phyloP scores from a whole-genome alignment of 2,888 invertebrate species.

The Podabrus alpinus region DNA sequence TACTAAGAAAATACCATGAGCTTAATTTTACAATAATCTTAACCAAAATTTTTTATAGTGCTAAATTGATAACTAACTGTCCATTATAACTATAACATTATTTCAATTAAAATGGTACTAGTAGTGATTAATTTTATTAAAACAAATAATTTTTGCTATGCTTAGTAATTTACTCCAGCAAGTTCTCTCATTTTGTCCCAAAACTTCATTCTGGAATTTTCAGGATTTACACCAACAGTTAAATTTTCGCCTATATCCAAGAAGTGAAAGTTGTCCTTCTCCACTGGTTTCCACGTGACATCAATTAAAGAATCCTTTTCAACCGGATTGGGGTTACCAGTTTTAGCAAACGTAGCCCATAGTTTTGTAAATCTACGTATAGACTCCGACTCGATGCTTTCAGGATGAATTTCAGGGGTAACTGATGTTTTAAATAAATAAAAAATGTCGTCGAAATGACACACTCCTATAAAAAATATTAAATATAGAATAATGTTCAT shows the following conservation, averaged over 20 bases:
- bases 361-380: slow-evolving; percentile 37
- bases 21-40: too few relatives aligned
- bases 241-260: slow-evolving; percentile 37
- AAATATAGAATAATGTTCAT: neutral
- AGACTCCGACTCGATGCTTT: slow-evolving; percentile 34
- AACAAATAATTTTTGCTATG: neutral
- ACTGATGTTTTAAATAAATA: slow-evolving; percentile 39
- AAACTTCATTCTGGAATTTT: slow-evolving; percentile 35
- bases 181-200: slow-evolving; percentile 35
- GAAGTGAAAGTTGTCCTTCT: slow-evolving; percentile 26
- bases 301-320: slow-evolving; percentile 22
- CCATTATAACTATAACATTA: too few relatives aligned
- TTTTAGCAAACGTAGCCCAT: slow-evolving; percentile 44
- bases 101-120: too few relatives aligned
- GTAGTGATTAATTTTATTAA: too few relatives aligned
- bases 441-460: slow-evolving; percentile 43
- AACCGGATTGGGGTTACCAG: slow-evolving; percentile 27
- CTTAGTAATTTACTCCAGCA: slow-evolving; percentile 7
- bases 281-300: slow-evolving; percentile 32
- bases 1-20: too few relatives aligned
- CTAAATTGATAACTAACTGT: too few relatives aligned
- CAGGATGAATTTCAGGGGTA: slow-evolving; percentile 30
- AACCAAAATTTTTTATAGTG: too few relatives aligned
- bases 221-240: slow-evolving; percentile 33
- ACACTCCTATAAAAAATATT: slow-evolving; percentile 34